Conservation (phyloP, 2,888 invertebrate genomes). For the Heteropelma amictum region DNA sequence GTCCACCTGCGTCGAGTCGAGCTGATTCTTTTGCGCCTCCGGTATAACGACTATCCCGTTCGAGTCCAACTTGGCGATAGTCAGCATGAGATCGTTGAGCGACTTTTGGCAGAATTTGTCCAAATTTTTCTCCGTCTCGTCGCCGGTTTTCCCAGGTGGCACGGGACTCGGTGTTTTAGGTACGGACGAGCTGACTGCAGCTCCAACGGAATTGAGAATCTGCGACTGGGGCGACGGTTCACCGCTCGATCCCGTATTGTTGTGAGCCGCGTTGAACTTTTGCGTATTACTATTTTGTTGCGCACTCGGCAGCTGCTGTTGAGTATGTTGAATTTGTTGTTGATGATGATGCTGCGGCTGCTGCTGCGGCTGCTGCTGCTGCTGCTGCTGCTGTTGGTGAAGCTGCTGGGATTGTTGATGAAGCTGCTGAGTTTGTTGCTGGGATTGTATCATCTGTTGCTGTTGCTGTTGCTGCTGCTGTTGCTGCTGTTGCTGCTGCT, state of each 20-base stretch:
- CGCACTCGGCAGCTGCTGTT: constrained; percentile 64
- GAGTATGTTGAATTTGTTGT: constrained; percentile 32
- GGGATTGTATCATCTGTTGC: too few relatives aligned
- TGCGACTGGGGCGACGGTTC: constrained; percentile 59
- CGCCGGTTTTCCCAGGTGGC: constrained; percentile 69
- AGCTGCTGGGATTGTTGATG: constrained; percentile 62
- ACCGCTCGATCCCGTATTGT: constrained; percentile 26
- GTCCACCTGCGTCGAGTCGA: constrained; percentile 82
- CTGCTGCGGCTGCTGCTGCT: constrained; percentile 57
- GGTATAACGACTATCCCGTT: constrained; percentile 89
- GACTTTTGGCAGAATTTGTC: constrained; percentile 92
- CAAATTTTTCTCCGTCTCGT: constrained; percentile 83
- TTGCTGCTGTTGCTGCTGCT: constrained; percentile 72
- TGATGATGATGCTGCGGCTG: constrained; percentile 67
- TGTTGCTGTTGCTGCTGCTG: constrained; percentile 62
- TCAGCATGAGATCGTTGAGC: constrained; percentile 91
- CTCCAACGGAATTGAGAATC: constrained; percentile 59
- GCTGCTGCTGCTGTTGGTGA: constrained; percentile 37
- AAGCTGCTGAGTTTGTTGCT: constrained; percentile 74
- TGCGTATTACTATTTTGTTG: constrained; percentile 57
- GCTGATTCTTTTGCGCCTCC: constrained; percentile 79
- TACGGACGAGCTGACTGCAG: constrained; percentile 87
- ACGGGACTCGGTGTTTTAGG: constrained; percentile 91
- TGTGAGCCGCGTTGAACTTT: constrained; percentile 38
- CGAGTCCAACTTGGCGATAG: constrained; percentile 91